These are phyloP conservation scores for Diachasma alloeum DNA, from an alignment of 1,140 invertebrate species.

Conservation along the genomic window DNA sequence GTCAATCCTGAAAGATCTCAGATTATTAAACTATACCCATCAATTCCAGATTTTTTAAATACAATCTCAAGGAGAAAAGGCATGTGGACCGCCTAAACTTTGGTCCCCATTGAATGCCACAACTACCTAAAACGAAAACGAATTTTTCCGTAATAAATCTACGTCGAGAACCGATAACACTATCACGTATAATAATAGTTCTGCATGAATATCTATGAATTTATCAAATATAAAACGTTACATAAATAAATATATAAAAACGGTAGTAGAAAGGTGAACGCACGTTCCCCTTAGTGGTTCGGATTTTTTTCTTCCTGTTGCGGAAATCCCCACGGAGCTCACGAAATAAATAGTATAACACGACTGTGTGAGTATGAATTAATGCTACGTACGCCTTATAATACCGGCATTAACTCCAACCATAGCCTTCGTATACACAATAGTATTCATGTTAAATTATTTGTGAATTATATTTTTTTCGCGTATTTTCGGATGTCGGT, in stretches of 20 bases:
- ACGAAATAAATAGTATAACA: not conserved
- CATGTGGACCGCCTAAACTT: not conserved
- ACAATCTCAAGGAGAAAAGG: not conserved
- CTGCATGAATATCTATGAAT: conserved; percentile 10
- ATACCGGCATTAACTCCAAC: conserved; percentile 39
- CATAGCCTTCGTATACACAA: conserved; percentile 49
- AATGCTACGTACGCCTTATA: conserved; percentile 48
- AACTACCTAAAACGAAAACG: not conserved
- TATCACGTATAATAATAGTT: conserved; percentile 30
- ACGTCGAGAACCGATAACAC: not conserved
- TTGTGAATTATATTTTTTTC: not conserved
- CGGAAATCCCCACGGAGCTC: not conserved
- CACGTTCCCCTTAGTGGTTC: not conserved
- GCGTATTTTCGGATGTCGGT: not conserved
- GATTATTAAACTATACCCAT: not conserved
- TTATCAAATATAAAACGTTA: conserved; percentile 23
- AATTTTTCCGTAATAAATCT: not conserved
- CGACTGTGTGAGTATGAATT: conserved; percentile 6
- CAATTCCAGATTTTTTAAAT: not conserved
- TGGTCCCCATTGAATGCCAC: not conserved
- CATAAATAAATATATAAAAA: conserved; percentile 25
- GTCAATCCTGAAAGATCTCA: not conserved
- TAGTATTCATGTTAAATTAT: conserved; percentile 47
- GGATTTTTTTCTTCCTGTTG: not conserved
- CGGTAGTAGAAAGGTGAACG: not conserved